These are phyloP conservation scores for Theonella swinhoei DNA, from an alignment of 37 sponge, comb jelly and placozoan genomes.

Conservation along the genomic window DNA sequence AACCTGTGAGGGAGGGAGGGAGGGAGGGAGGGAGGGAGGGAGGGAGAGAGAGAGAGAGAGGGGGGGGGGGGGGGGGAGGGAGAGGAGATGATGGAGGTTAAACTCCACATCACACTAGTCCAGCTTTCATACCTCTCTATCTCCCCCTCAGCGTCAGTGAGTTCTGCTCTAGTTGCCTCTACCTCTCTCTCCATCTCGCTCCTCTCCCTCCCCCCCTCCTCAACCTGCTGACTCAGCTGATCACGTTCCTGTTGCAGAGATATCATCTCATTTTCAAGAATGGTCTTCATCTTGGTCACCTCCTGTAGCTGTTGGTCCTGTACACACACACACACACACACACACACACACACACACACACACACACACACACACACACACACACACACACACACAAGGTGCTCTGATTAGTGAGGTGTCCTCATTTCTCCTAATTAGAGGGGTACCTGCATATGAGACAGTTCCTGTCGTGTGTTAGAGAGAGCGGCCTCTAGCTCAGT, in stretches of 20 bases:
- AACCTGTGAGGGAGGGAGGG: not conserved
- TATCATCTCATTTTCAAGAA: not conserved
- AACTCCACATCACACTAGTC: not conserved
- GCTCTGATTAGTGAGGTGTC: too few species aligned
- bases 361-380: too few species aligned
- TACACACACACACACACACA: not conserved
- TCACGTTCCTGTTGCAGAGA: conserved; percentile 10
- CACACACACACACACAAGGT: too few species aligned
- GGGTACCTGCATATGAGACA: not conserved
- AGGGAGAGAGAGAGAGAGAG: not conserved
- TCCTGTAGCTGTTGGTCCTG: not conserved
- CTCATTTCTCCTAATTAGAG: not conserved
- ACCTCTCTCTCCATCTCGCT: conserved; percentile 23
- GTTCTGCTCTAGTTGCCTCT: not conserved
- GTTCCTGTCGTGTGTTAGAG: not conserved
- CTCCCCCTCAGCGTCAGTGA: not conserved
- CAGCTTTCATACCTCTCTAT: not conserved
- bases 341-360: not conserved
- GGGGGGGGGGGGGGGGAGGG: not conserved
- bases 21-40: not conserved
- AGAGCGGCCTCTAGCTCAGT: conserved; percentile 2
- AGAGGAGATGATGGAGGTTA: not conserved
- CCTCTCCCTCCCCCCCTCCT: conserved; percentile 6
- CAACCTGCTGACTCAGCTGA: not conserved
- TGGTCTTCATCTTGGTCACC: not conserved